Base-by-base conservation (phyloP, 2,888 invertebrate species). In the Tetranychus piercei region DNA sequence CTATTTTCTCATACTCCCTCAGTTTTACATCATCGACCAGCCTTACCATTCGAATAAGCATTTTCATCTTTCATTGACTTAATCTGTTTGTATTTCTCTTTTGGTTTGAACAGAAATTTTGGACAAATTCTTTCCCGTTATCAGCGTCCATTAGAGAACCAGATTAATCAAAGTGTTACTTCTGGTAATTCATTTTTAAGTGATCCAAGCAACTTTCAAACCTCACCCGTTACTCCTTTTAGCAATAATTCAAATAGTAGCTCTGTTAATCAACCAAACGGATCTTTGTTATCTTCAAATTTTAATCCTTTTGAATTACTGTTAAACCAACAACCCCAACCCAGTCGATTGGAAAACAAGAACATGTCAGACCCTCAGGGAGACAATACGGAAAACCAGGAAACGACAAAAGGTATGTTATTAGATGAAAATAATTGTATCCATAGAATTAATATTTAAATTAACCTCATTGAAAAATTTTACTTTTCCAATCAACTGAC, bases 1-100 rank as follows among this genome's bases (percentile, higher is more conserved):
- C 23, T 23, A 20, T 23, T 71, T 23, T 71, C 34, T 44, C 71
- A n/a, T 43, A 6, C 71, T 71, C 71, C 23, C 71, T 71, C 67
- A 22, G 20, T 67, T 22, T 23, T 11, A 11, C 43, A 71, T 71
- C 43, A 9, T 69, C 69, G 69, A 69, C 20, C 22, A 23, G 11
- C 69, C 22, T 23, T 4, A 11, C 22, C 2, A 69, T 69, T 69
- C 22, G 6, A 22, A 20, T 20, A 22, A 18, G 4, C 20, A 11
- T 20, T 69, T 69, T 69, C 11, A 11, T 8, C 20, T 20, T 20
- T 22, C 11, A 69, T 20, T 69, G 22, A 69, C 20, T 69, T 20
- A 23, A 20, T 23, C 20, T 69, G 20, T 67, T 69, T 69, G n/a
- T 69, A 20, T 22, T 7, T 69, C 22, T 20, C 69, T 66, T 6